Percentiles rank a stretch among this genome's conserved stretches.
These are phyloP conservation scores for Chymomyza caudatula DNA, from an alignment of 2,888 invertebrate species.

Conservation along the genomic window DNA sequence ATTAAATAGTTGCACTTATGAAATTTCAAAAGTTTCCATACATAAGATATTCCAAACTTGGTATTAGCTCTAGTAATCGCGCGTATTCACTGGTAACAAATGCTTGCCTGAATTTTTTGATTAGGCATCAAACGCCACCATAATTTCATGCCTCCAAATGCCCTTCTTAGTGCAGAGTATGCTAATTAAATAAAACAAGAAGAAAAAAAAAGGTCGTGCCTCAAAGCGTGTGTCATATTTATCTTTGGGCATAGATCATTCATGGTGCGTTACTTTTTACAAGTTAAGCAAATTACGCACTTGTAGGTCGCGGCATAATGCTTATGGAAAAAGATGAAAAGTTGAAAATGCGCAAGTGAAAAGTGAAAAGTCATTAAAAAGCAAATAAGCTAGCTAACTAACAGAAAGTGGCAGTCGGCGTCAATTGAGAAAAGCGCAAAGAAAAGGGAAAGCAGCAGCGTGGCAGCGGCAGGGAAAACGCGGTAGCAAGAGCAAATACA, in stretches of 20 bases:
- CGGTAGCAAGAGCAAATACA: neutral
- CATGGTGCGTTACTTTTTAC: slow-evolving; percentile 1
- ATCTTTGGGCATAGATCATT: neutral
- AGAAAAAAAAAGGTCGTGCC: neutral
- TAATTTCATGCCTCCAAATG: neutral
- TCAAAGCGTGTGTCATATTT: neutral
- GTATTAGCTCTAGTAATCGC: too few species aligned
- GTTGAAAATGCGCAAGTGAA: slow-evolving; percentile 60
- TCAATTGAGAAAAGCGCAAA: slow-evolving; percentile 7
- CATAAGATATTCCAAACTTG: too few species aligned
- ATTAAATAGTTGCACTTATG: too few species aligned
- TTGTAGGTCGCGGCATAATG: neutral
- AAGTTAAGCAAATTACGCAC: slow-evolving; percentile 4
- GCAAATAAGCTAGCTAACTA: slow-evolving; percentile 17
- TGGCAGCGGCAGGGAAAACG: slow-evolving; percentile 24
- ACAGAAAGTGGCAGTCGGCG: neutral
- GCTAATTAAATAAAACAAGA: neutral
- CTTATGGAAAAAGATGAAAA: slow-evolving; percentile 13
- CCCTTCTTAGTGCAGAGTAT: neutral
- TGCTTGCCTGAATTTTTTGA: too few species aligned
- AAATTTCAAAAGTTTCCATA: too few species aligned
- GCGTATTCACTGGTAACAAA: too few species aligned
- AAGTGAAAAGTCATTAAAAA: slow-evolving; percentile 68
- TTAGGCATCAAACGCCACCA: too few species aligned
- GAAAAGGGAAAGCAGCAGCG: slow-evolving; percentile 61